Base-by-base conservation (phyloP, 2,888 invertebrate genomes). In the Elmis aenea region DNA sequence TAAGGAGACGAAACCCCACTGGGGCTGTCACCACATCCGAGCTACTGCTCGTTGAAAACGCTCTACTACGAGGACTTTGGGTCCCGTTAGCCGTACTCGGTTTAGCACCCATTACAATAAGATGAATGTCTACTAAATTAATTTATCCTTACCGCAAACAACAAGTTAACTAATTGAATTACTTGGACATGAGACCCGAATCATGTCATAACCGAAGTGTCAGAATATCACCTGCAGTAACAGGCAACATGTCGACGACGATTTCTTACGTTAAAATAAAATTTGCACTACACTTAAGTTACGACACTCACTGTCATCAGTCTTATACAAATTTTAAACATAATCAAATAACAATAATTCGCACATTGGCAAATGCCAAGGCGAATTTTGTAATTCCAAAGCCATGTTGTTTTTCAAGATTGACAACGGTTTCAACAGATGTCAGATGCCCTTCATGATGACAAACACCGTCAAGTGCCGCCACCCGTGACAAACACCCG, bases 31-130 rank as follows among this genome's bases (percentile, higher is more conserved):
- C 77, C 48, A 79, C 77, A 48, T 79, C 79, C 38, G 78, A 76
- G 54, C 78, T 79, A 46, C 83, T 77, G 71, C 79, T 78, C 42
- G 75, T 81, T 38, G 85, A 85, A 68, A 85, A 85, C 66, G 83
- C 81, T 65, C 82, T 73, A 54, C 79, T 72, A 50, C 83, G 75
- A 57, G 81, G 79, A 72, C 81, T 81, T 69, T 81, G 80, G 60
- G 82, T 83, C 58, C 80, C 80, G 67, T 79, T 80, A 55, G 84
- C 83, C 54, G 85, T 85, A 68, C 85, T 86, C 59, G 85, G 78
- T 72, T 85, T 86, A 66, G 85, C 85, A 73, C 86, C 86, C 86
- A 86, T 86, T 18, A 6, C n/a, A n/a, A n/a, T n/a, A n/a, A n/a
- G n/a, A n/a, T n/a, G 5, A 18, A 18, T 18, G 18, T 18, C 18